These are phyloP conservation scores for Pemphredon lugubris DNA, from an alignment of 2,888 invertebrate species.

Conservation along the genomic window DNA sequence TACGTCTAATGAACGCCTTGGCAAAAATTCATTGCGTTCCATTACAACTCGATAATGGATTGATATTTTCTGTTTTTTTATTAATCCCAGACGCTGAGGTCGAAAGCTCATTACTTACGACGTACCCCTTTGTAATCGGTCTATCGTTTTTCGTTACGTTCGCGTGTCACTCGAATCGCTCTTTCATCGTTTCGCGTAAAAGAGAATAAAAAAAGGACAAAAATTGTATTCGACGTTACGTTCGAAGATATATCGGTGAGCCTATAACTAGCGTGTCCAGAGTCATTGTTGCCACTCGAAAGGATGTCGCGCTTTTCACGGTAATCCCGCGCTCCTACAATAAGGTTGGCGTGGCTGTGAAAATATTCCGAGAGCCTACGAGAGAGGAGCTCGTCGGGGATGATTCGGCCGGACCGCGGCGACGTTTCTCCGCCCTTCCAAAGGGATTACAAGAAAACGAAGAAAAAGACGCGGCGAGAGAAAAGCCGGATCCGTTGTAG, in stretches of 20 bases:
- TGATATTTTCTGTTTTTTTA: too few relatives aligned
- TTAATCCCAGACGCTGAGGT: background rate
- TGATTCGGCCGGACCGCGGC: conserved; percentile 13
- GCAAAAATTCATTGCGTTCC: too few relatives aligned
- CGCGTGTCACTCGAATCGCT: too few relatives aligned
- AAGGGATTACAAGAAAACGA: conserved; percentile 28
- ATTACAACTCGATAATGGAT: too few relatives aligned
- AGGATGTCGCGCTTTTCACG: conserved; percentile 62
- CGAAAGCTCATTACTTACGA: too few relatives aligned
- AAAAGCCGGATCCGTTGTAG: background rate
- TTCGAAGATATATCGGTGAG: background rate
- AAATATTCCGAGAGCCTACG: conserved; percentile 75
- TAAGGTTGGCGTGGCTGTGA: conserved; percentile 73
- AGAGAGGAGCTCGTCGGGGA: conserved; percentile 55
- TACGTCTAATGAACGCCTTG: too few relatives aligned
- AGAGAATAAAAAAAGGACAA: too few relatives aligned
- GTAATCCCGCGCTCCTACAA: conserved; percentile 47
- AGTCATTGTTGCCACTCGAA: conserved; percentile 40
- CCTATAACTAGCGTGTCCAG: background rate
- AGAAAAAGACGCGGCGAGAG: conserved; percentile 24
- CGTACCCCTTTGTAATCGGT: too few relatives aligned
- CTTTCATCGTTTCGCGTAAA: too few relatives aligned
- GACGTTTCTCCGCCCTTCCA: conserved; percentile 49
- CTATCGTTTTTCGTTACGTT: too few relatives aligned
- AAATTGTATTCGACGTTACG: too few relatives aligned